These are phyloP conservation scores for Ploceus nigricollis DNA, from an alignment of 2,113 vertebrate species.

Conservation along the genomic window DNA sequence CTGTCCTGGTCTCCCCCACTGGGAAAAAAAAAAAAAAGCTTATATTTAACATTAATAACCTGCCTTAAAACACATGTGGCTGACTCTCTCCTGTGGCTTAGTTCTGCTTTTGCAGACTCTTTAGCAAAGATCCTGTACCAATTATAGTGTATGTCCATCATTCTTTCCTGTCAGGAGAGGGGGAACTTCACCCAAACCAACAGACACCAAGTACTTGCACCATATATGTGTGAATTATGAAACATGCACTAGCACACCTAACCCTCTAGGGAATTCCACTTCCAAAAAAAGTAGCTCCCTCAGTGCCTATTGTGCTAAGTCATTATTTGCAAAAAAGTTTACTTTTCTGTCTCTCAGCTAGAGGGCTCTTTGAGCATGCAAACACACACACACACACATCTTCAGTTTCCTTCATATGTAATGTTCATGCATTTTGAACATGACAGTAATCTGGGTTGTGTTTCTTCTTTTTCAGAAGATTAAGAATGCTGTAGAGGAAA, in stretches of 20 bases:
- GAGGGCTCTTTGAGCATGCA: background rate
- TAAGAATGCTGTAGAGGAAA: background rate
- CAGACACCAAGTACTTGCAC: background rate
- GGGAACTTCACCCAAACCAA: background rate
- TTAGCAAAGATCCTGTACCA: background rate
- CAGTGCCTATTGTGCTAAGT: background rate
- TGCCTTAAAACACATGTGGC: background rate
- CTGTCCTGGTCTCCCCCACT: background rate
- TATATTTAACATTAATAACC: background rate
- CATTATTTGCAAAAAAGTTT: background rate
- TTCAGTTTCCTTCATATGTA: background rate
- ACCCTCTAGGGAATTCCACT: background rate
- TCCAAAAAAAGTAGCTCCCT: background rate
- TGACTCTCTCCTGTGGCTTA: background rate
- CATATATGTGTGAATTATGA: background rate
- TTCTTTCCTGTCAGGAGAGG: background rate
- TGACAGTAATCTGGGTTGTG: background rate
- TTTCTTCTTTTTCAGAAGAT: background rate
- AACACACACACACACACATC: rapidly evolving
- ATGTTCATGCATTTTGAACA: background rate
- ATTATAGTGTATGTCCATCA: background rate
- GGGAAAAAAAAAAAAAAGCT: background rate
- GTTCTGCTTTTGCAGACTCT: background rate
- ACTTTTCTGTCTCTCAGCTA: background rate
- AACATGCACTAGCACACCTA: background rate